These are phyloP conservation scores for Onychomys leucogaster DNA, from an alignment of 2,797 vertebrate species.

Conservation along the genomic window DNA sequence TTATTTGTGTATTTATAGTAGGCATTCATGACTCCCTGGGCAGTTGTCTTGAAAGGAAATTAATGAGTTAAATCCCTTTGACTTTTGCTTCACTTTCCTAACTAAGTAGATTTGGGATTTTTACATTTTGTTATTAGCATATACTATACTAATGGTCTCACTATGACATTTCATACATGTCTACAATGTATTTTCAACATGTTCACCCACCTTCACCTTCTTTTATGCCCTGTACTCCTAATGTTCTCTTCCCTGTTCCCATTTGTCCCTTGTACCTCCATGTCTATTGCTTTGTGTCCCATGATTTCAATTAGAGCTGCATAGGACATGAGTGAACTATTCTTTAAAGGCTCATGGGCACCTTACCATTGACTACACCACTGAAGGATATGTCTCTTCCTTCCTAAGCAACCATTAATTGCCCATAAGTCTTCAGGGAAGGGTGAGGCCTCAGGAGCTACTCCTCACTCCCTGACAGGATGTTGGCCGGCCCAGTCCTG, in stretches of 20 bases:
- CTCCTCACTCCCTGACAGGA: neutral
- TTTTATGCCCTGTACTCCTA: neutral
- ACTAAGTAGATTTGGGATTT: neutral
- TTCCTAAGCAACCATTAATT: neutral
- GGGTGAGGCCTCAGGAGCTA: neutral
- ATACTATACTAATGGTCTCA: neutral
- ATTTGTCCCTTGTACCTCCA: too few relatives aligned
- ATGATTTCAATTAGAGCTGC: neutral
- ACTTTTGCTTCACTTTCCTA: constrained; percentile 28
- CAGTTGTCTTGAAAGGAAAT: neutral
- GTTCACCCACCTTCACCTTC: neutral
- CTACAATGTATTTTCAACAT: neutral
- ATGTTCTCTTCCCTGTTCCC: neutral
- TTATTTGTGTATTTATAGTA: neutral
- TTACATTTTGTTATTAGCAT: neutral
- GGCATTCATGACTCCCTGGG: neutral
- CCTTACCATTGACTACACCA: neutral
- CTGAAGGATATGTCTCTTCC: neutral
- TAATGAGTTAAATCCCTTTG: neutral
- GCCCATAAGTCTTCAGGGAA: neutral
- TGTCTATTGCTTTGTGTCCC: neutral
- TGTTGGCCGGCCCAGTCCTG: neutral
- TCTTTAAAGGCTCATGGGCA: neutral
- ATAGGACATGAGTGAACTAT: neutral
- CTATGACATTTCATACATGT: neutral